Base-by-base conservation (phyloP, 2,888 invertebrate genomes). In the Scelioninae gen. 1 region DNA sequence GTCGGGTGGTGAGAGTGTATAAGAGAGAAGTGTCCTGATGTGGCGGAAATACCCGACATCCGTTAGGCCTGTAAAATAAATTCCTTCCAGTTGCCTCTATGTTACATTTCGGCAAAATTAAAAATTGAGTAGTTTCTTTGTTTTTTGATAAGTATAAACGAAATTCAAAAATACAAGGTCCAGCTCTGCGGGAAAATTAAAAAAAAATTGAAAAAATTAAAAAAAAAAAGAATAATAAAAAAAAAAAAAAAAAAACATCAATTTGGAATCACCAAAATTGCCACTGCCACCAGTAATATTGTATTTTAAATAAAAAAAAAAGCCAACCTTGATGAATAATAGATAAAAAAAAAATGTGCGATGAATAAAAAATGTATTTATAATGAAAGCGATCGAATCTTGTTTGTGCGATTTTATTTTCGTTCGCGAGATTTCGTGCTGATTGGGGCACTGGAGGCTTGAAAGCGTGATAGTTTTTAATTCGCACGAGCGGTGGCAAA, bases 11-110 rank as follows among this genome's bases (percentile, higher is more conserved):
- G n/a, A n/a, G n/a, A n/a, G n/a, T n/a, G n/a, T n/a, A n/a, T n/a
- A n/a, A n/a, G n/a, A n/a, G n/a, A n/a, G n/a, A n/a, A n/a, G n/a
- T n/a, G n/a, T n/a, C n/a, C n/a, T n/a, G n/a, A n/a, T n/a, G n/a
- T n/a, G 77, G 77, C 77, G 83, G 69, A 77, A 77, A 81, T 78
- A 81, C 81, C 77, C 78, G 78, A 85, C 83, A 85, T 84, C 85
- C 80, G 80, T 74, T 80, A 65, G 76, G 66, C 72, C 38, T 72
- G 63, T 77, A 84, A 82, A 82, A 82, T 80, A 85, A 85, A 85
- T 85, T 82, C 83, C 83, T 83, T 82, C 69, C 74, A 79, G 82
- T 85, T 79, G 65, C 81, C 71, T 75, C 79, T 56, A 78, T 60
- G 69, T 80, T 58, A 63, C 72, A 38, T 69, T 76, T 66, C 72